Evolutionary conservation across 2,113 vertebrate genomes (phyloP).

Genomic region (Colossoma macropomum): DNA sequence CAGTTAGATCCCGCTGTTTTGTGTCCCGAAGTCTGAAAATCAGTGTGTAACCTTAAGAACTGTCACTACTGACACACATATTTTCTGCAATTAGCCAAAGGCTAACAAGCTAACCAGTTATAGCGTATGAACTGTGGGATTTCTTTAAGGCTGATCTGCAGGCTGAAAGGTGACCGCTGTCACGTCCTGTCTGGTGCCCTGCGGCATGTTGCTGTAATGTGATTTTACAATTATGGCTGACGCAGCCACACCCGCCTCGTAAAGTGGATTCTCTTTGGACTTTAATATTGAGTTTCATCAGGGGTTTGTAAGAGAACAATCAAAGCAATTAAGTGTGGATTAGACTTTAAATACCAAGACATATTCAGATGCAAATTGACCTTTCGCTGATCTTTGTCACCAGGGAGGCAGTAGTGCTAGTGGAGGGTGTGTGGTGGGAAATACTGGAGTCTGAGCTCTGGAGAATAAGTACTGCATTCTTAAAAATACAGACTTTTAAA

Average conservation of each 20-base stretch:
- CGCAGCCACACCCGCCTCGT: constrained; percentile 37
- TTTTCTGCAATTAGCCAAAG: too few species aligned
- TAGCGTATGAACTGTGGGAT: constrained; percentile 59
- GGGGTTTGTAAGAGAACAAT: constrained; percentile 16
- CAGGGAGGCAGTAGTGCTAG: neutral
- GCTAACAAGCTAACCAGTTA: neutral
- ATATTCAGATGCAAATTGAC: constrained; percentile 12
- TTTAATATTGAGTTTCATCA: constrained; percentile 58
- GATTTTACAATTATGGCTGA: constrained; percentile 58
- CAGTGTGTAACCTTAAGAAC: too few species aligned
- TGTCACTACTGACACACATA: too few species aligned
- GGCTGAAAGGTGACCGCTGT: constrained; percentile 58
- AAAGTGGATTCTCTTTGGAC: constrained; percentile 50
- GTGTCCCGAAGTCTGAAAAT: too few species aligned
- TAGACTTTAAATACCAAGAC: constrained; percentile 17
- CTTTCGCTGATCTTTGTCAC: neutral
- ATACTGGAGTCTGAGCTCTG: neutral
- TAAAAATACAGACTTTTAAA: too few species aligned
- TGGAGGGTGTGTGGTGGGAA: neutral
- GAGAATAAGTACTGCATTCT: neutral
- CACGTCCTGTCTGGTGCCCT: constrained; percentile 64
- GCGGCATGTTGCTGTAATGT: constrained; percentile 66
- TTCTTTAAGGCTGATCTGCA: constrained; percentile 52
- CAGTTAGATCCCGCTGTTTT: too few species aligned
- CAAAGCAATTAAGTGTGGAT: constrained; percentile 28